Conservation (phyloP, 2,797 vertebrate species). For the Moxostoma hubbsi region DNA sequence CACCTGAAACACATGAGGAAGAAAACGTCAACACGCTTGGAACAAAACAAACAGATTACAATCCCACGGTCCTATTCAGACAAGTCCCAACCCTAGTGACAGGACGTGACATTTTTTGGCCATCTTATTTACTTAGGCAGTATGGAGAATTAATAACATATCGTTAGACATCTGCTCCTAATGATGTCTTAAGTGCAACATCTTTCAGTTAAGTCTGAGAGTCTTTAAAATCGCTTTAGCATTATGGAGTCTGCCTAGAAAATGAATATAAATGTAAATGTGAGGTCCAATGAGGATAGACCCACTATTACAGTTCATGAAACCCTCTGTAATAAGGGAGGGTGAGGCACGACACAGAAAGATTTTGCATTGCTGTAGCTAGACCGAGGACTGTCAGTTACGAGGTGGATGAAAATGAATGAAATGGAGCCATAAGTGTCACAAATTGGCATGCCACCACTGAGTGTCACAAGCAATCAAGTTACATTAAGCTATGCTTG, state of each 20-base stretch:
- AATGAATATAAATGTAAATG: constrained; percentile 34
- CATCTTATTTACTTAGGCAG: constrained; percentile 61
- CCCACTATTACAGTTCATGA: neutral
- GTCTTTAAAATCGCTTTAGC: constrained; percentile 1
- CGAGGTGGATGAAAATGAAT: constrained; percentile 57
- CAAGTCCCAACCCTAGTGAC: too few relatives aligned
- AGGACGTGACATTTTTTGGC: constrained; percentile 51
- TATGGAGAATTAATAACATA: constrained; percentile 68
- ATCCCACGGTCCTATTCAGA: too few relatives aligned
- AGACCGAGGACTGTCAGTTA: constrained; percentile 17
- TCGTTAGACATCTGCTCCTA: constrained; percentile 72
- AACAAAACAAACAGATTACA: too few relatives aligned
- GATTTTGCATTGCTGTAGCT: neutral
- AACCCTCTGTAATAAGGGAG: neutral
- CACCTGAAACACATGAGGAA: too few relatives aligned
- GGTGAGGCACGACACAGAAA: neutral
- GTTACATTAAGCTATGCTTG: constrained; percentile 57
- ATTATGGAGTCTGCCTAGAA: constrained; percentile 4
- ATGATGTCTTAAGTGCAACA: constrained; percentile 56
- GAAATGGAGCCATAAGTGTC: constrained; percentile 65
- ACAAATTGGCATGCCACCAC: constrained; percentile 63
- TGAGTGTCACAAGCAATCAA: constrained; percentile 71
- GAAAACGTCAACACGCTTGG: too few relatives aligned
- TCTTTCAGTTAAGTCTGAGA: constrained; percentile 45
- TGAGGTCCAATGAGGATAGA: constrained; percentile 1